phyloP scores from a whole-genome alignment of 2,888 invertebrate genomes.

The Linyphia triangularis region DNA sequence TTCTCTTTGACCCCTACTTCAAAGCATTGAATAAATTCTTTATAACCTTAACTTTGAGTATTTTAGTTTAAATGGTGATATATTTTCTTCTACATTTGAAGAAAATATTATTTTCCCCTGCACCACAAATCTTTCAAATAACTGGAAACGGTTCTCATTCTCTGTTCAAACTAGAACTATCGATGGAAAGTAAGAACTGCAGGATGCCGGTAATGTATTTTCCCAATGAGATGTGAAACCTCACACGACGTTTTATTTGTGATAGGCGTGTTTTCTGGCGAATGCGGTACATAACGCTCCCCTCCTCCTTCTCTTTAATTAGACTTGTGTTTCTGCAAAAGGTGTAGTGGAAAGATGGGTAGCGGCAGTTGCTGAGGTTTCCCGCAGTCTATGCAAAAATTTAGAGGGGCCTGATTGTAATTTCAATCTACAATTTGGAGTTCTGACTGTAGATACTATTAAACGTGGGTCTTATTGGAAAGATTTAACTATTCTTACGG shows the following conservation, averaged over 20 bases:
- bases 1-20: too few species aligned
- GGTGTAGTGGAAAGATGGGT: slow-evolving; percentile 37
- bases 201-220: not conserved
- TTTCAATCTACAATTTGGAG: not conserved
- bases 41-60: not conserved
- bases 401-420: not conserved
- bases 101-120: too few species aligned
- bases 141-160: not conserved
- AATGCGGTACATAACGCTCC: slow-evolving; percentile 1
- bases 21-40: too few species aligned
- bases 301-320: slow-evolving; percentile 35
- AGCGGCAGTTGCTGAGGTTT: slow-evolving; percentile 45
- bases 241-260: slow-evolving; percentile 64
- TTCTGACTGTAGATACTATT: not conserved
- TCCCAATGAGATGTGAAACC: slow-evolving; percentile 50
- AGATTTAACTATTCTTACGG: too few species aligned
- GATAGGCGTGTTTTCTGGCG: not conserved
- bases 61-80: not conserved
- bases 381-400: slow-evolving; percentile 17
- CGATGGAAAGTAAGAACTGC: not conserved
- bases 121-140: not conserved
- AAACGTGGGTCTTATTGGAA: too few species aligned
- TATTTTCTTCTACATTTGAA: too few species aligned
- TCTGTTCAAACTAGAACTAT: not conserved
- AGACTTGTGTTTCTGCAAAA: not conserved